phyloP scores from a whole-genome alignment of 2,797 vertebrate genomes.

The Pangasius macronema region DNA sequence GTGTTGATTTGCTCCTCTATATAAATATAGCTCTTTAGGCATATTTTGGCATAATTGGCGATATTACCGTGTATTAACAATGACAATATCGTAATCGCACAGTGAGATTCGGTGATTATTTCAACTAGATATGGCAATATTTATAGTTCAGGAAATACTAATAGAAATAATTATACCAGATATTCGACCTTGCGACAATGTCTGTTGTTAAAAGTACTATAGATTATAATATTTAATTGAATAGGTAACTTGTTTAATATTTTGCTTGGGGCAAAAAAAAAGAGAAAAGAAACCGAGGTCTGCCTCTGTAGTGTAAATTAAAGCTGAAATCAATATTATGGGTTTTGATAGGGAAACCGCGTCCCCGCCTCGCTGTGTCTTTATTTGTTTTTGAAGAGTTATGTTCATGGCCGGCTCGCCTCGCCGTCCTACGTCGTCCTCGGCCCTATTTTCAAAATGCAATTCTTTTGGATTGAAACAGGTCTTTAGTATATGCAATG shows the following conservation, averaged over 20 bases:
- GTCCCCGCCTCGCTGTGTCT: constrained; percentile 39
- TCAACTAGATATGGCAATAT: constrained; percentile 44
- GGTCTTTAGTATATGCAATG: constrained; percentile 95
- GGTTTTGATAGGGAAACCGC: not conserved
- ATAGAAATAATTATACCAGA: not conserved
- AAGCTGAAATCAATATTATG: not conserved
- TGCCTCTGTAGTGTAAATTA: constrained; percentile 37
- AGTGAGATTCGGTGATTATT: constrained; percentile 48
- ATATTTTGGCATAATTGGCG: not conserved
- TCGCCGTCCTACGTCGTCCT: constrained; percentile 76
- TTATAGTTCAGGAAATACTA: constrained; percentile 5
- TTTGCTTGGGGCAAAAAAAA: not conserved
- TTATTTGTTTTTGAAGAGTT: constrained; percentile 65
- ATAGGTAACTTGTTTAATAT: not conserved
- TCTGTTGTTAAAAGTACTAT: not conserved
- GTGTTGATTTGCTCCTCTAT: not conserved
- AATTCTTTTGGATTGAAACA: constrained; percentile 90
- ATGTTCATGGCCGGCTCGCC: constrained; percentile 42
- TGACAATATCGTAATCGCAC: not conserved
- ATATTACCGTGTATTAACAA: not conserved
- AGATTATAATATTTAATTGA: not conserved
- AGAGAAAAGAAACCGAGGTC: no score
- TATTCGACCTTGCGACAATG: no score
- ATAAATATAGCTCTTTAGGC: no score
- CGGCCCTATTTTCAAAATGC: constrained; percentile 92